Percentiles rank a stretch among this genome's conserved stretches.
phyloP scores from a whole-genome alignment of 2,113 vertebrate species.

The Zapornia atra region DNA sequence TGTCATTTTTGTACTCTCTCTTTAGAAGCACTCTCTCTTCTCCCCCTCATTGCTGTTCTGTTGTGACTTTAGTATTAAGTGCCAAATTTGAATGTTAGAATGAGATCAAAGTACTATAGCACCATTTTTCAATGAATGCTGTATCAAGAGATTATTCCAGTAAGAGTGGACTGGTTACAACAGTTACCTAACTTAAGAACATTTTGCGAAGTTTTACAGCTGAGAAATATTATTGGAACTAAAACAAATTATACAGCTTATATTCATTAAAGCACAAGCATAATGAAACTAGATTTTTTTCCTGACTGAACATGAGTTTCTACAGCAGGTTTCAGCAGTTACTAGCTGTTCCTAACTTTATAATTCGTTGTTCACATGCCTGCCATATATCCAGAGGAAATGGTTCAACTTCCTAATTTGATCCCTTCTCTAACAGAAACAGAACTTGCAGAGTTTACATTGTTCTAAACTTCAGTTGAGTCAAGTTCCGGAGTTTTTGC shows the following conservation, averaged over 20 bases:
- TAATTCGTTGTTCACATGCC: not conserved
- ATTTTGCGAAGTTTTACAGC: not conserved
- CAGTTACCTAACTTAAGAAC: not conserved
- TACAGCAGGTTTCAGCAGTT: not conserved
- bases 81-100: not conserved
- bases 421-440: not conserved
- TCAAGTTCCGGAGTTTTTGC: not conserved
- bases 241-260: not conserved
- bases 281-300: not conserved
- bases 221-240: not conserved
- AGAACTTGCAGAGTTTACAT: not conserved
- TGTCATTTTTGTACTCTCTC: not conserved
- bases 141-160: not conserved
- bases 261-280: not conserved
- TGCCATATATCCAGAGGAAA: not conserved
- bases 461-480: not conserved
- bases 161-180: not conserved
- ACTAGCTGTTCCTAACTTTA: rapidly evolving
- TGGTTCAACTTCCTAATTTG: not conserved
- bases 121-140: not conserved
- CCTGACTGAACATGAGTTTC: not conserved
- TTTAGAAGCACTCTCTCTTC: not conserved
- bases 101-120: not conserved
- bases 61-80: not conserved
- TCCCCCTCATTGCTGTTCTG: not conserved